These are phyloP conservation scores for Vulpes lagopus DNA, from an alignment of 2,113 vertebrate genomes.

Conservation along the genomic window DNA sequence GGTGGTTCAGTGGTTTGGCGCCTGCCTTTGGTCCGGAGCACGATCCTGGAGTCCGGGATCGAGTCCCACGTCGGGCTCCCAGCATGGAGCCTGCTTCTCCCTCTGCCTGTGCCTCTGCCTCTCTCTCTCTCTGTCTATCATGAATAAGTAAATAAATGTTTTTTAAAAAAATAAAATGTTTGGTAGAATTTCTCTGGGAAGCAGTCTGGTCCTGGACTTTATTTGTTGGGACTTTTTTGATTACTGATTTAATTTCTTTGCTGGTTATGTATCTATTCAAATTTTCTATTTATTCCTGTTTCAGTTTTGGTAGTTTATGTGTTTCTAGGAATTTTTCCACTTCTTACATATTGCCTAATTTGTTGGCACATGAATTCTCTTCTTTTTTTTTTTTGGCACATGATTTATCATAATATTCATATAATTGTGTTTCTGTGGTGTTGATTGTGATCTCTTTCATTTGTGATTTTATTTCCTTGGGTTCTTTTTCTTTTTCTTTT, in stretches of 20 bases:
- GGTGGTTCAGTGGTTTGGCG: too few species aligned
- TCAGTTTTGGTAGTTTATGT: background rate
- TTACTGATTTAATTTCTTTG: background rate
- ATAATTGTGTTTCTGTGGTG: background rate
- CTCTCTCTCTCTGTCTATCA: too few species aligned
- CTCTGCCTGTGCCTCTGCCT: too few species aligned
- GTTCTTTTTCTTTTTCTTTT: background rate
- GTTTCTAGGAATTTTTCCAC: background rate
- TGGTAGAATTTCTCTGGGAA: background rate
- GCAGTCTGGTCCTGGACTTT: background rate
- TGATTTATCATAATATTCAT: background rate
- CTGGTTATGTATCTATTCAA: background rate
- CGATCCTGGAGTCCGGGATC: too few species aligned
- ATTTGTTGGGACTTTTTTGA: background rate
- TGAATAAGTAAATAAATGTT: too few species aligned
- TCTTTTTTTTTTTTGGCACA: background rate
- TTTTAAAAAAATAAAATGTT: background rate
- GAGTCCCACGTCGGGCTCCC: too few species aligned
- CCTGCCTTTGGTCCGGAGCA: too few species aligned
- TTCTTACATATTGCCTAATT: background rate
- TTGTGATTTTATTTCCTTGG: background rate
- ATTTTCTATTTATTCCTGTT: background rate
- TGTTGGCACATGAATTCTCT: background rate
- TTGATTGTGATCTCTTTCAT: background rate
- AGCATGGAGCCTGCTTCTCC: too few species aligned